Evolutionary conservation across 1,140 invertebrate species (phyloP).

Genomic region (Gonatopus flavifemur): DNA sequence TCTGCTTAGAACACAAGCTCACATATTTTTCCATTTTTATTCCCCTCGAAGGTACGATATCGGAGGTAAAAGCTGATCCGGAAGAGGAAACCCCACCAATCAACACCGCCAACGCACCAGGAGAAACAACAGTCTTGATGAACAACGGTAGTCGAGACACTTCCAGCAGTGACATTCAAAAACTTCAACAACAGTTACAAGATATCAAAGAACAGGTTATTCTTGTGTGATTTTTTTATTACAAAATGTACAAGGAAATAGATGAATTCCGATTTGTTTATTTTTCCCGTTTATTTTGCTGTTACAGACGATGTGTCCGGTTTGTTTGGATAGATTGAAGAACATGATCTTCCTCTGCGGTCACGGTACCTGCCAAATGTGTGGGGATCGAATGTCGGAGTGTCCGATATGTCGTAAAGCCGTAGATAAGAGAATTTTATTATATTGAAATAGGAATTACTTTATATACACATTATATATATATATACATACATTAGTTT

Average conservation of each 20-base stretch:
- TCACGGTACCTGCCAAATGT: conserved; percentile 97
- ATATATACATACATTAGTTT: no score
- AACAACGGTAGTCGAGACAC: conserved; percentile 81
- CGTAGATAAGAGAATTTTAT: conserved; percentile 91
- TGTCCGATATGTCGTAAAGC: conserved; percentile 96
- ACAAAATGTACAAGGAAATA: no score
- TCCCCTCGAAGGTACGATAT: conserved; percentile 52
- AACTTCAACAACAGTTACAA: conserved; percentile 92
- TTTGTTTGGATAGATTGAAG: conserved; percentile 94
- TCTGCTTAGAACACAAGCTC: not conserved
- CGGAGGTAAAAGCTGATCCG: conserved; percentile 58
- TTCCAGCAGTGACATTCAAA: conserved; percentile 82
- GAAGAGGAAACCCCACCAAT: conserved; percentile 51
- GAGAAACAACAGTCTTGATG: conserved; percentile 66
- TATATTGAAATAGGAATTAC: conserved; percentile 81
- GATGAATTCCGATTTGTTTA: no score
- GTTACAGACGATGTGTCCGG: conserved; percentile 94
- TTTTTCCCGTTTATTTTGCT: conserved; percentile 17
- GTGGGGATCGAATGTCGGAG: conserved; percentile 94
- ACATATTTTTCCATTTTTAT: not conserved
- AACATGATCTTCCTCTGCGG: conserved; percentile 99
- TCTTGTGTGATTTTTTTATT: not conserved
- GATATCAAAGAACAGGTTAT: conserved; percentile 95
- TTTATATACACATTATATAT: no score
- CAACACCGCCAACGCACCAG: conserved; percentile 37